Base-by-base conservation (phyloP, 2,113 vertebrate species). In the Malurus cyaneus region DNA sequence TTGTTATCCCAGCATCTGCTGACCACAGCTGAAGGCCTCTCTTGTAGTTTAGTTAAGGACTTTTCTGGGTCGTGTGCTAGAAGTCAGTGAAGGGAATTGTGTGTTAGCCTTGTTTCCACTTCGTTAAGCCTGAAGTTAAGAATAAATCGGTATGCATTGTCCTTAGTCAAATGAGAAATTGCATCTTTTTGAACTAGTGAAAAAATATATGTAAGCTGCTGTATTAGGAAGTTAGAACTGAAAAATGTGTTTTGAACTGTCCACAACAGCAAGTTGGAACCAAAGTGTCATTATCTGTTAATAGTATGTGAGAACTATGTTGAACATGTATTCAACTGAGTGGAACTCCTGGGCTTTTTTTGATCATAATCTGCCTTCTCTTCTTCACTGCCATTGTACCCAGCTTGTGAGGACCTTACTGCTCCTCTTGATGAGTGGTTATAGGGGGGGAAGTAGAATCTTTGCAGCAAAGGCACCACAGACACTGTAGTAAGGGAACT, bases 131-230 rank as follows among this genome's bases (percentile, higher is more conserved):
- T 61, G 41, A n/a, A 25, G 41, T 2, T 54, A 25, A 50, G 21
- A 23, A 0, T 28, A 36, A 80, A 36, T 57, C 9, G 1, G 32
- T 10, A 5, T 31, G 20, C 3, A 0, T 7, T 29, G 5, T 54
- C 11, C 3, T 86, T 89, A 88, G 53, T n/a, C 17, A 67, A 42
- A 76, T 32, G 34, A 70, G 70, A 59, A 80, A 8, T 12, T 41
- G 12, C 18, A 10, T 65, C 56, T 62, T 39, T 78, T 31, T 67
- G 17, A 18, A 57, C 16, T 13, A 8, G 14, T 39, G 54, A 29
- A 62, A 62, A 76, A 69, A n/a, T 11, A 12, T 8, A 4, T 31
- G 4, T 13, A 18, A 19, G 26, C 13, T 52, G 34, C 9, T 78
- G 14, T 41, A 1, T 21, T 70, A 31, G 59, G 26, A 65, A 70